These are phyloP conservation scores for Cottoperca gobio DNA, from an alignment of 2,797 vertebrate genomes.

Conservation along the genomic window DNA sequence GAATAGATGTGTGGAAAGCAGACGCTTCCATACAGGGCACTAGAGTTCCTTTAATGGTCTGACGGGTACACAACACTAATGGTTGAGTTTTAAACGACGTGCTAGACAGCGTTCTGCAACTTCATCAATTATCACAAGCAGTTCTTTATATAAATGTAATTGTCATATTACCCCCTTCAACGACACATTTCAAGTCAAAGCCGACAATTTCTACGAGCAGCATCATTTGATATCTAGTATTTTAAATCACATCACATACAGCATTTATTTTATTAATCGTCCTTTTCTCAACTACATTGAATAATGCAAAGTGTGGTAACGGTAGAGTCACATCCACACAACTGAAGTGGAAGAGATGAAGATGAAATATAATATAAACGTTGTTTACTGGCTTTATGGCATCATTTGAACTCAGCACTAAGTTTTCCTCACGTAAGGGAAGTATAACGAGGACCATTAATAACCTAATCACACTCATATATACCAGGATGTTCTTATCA, in stretches of 20 bases:
- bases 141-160: neutral
- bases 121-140: neutral
- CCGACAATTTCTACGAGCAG: neutral
- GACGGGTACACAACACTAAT: neutral
- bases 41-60: neutral
- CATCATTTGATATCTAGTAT: neutral
- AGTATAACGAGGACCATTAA: too few species aligned
- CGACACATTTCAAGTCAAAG: constrained; percentile 9
- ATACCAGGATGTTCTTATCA: too few species aligned
- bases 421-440: too few species aligned
- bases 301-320: neutral
- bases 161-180: neutral
- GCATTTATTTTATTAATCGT: neutral
- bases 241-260: neutral
- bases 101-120: too few species aligned
- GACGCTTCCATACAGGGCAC: neutral
- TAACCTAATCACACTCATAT: too few species aligned
- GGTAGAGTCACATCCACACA: neutral
- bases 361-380: too few species aligned
- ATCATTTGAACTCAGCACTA: too few species aligned
- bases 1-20: neutral
- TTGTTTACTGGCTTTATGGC: too few species aligned
- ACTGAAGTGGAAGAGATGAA: too few species aligned
- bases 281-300: neutral
- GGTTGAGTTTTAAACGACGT: too few species aligned